Percentiles rank a stretch among this genome's conserved stretches.
Conservation (phyloP, 2,797 vertebrate genomes). For the Phoebastria nigripes region DNA sequence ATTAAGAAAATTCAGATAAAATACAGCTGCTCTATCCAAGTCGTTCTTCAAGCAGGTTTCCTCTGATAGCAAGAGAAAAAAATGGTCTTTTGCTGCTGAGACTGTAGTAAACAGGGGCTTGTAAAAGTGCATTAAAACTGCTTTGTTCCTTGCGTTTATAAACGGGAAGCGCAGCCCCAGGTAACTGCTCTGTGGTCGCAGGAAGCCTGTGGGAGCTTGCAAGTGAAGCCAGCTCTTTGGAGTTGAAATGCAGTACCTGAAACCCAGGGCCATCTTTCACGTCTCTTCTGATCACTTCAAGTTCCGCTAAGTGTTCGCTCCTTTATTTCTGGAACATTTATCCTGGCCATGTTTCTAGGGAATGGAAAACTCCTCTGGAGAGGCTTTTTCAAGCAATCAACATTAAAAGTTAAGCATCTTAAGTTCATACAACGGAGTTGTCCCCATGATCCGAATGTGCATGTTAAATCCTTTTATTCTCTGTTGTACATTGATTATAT, state of each 20-base stretch:
- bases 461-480: constrained; percentile 24
- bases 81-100: background rate
- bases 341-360: constrained; percentile 3
- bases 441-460: background rate
- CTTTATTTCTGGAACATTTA: constrained; percentile 47
- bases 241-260: constrained; percentile 33
- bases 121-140: constrained; percentile 9
- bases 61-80: background rate
- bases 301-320: constrained; percentile 12
- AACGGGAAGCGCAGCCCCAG: background rate
- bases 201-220: constrained; percentile 1
- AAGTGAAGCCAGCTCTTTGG: background rate
- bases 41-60: background rate
- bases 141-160: constrained; percentile 37
- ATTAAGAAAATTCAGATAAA: background rate
- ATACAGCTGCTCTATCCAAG: background rate
- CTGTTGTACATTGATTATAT: constrained; percentile 24
- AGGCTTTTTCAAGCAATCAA: constrained; percentile 34
- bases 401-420: constrained; percentile 37
- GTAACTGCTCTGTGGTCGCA: background rate
- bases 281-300: constrained; percentile 26
- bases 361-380: constrained; percentile 33
- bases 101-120: constrained; percentile 27
- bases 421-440: background rate
- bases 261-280: constrained; percentile 15